These are phyloP conservation scores for Progne subis DNA, from an alignment of 2,113 vertebrate genomes.

Conservation along the genomic window DNA sequence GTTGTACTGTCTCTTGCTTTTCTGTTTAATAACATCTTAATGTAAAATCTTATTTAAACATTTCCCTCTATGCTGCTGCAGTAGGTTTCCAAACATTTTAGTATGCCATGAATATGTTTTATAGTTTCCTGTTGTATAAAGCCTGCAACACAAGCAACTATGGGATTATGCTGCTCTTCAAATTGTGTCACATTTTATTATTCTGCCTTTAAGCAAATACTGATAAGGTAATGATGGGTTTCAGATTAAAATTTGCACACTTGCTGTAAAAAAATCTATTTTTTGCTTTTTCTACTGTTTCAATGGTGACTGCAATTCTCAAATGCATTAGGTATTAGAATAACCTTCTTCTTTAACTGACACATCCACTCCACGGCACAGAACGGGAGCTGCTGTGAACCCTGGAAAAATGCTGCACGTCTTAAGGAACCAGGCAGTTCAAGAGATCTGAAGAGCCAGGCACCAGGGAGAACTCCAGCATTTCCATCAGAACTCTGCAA, in stretches of 20 bases:
- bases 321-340: background rate
- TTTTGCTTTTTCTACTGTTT: background rate
- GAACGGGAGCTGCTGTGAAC: background rate
- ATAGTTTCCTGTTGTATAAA: background rate
- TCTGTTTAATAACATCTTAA: background rate
- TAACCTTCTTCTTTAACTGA: background rate
- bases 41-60: background rate
- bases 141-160: background rate
- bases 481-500: background rate
- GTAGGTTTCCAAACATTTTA: background rate
- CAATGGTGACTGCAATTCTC: background rate
- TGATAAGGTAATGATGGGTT: background rate
- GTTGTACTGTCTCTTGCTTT: background rate
- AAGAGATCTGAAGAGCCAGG: background rate
- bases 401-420: background rate
- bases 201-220: slow-evolving; percentile 24
- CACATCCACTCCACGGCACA: background rate
- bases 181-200: slow-evolving; percentile 9
- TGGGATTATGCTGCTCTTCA: background rate
- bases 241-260: background rate
- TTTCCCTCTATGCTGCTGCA: background rate
- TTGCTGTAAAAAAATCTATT: background rate
- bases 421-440: background rate
- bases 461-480: rapidly evolving
- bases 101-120: background rate